Percentiles rank a stretch among this genome's conserved stretches.
These are phyloP conservation scores for Amiota minor DNA, from an alignment of 2,888 invertebrate genomes.

Conservation along the genomic window DNA sequence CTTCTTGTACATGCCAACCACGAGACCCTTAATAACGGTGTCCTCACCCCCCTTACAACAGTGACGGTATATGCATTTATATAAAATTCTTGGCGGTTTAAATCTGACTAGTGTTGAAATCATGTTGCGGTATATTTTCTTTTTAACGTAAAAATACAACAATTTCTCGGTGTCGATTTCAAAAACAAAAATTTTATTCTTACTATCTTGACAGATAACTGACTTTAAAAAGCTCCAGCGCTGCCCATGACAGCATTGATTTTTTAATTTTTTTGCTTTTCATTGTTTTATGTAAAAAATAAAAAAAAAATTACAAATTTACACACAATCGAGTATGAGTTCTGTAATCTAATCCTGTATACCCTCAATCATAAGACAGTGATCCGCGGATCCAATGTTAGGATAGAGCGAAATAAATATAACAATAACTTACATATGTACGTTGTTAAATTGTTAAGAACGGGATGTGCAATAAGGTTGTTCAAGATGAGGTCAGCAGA, in stretches of 20 bases:
- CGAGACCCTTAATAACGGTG: constrained; percentile 73
- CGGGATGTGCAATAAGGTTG: too few species aligned
- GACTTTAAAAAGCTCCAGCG: neutral
- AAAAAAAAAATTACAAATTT: too few species aligned
- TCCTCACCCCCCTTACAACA: neutral
- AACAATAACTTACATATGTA: too few species aligned
- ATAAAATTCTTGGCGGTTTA: neutral
- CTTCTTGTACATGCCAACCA: constrained; percentile 75
- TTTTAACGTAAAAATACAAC: neutral
- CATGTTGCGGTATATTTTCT: neutral
- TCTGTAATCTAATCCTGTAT: too few species aligned
- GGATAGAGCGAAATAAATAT: too few species aligned
- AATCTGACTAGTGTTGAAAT: neutral
- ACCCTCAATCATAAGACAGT: too few species aligned
- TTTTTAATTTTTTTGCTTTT: neutral
- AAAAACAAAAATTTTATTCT: neutral
- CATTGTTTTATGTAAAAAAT: too few species aligned
- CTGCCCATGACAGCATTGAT: neutral
- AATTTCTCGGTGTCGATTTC: neutral
- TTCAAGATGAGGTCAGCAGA: too few species aligned
- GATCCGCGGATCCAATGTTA: too few species aligned
- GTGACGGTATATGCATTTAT: too few species aligned
- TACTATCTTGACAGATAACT: neutral
- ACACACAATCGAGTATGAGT: too few species aligned
- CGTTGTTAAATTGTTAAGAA: too few species aligned